Evolutionary conservation across 2,888 invertebrate genomes (phyloP), one percentile per base, ranked within the genome.

Genomic region (Harmothoe impar): DNA sequence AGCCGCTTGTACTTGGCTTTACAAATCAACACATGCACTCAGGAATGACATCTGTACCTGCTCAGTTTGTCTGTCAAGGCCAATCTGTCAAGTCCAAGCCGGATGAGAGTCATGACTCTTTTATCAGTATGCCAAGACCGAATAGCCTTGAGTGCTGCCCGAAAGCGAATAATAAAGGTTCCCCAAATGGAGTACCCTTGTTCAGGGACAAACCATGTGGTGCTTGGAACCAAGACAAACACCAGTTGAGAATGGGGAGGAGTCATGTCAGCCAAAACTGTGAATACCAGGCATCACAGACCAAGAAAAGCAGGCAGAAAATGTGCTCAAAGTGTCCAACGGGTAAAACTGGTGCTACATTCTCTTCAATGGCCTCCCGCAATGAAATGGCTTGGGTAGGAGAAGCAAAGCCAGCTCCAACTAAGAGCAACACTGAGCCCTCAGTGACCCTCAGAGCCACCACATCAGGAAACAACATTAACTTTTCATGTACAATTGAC

Each of bases 31-130:
- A 15, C 0, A 29, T 25, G 15, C 31, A 29, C 17, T 72, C 72
- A 3, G 29, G 31, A 72, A 0, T 29, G 17, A 25, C 29, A 29
- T 7, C 17, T 15, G 5, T 17, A 25, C 31, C 72, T 3, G 25
- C 72, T 1, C 29, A 72, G 72, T 72, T 72, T 72, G 15, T 72
- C 72, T 72, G 72, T 25, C 72, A 72, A 72, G 72, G 72, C 31
- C 72, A 72, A 25, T 72, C 72, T 25, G 72, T 72, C 29, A 29
- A 25, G 72, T 72, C 29, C 15, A 72, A 72, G 72, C 1, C 31
- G 29, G 72, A 72, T 15, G 72, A 72, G 31, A 72, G 29, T 17
- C 72, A 29, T 15, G 72, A 72, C 0, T 25, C 29, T 29, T 5
- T n/a, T n/a, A n/a, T 25, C n/a, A 72, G 29, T 17, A 29, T 72